Evolutionary conservation across 2,113 vertebrate genomes (phyloP).

Genomic region (Eulacestoma nigropectus): DNA sequence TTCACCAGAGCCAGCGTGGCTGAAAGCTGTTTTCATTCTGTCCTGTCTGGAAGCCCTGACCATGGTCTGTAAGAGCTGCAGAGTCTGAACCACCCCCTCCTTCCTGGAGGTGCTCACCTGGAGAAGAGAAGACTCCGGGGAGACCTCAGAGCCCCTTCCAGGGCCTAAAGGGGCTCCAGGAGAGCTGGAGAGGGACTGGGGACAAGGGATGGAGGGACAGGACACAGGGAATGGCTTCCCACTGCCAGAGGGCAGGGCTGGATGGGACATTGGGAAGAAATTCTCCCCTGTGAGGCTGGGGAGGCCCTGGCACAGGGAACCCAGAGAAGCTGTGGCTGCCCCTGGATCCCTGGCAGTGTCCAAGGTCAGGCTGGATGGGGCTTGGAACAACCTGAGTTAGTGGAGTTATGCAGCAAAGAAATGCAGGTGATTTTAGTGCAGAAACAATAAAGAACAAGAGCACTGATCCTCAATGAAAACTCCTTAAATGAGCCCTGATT

Average conservation of each 20-base stretch:
- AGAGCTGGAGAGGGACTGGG: not conserved
- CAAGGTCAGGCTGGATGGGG: rapidly evolving
- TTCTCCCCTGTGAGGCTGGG: rapidly evolving
- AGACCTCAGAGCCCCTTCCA: not conserved
- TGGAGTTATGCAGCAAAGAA: not conserved
- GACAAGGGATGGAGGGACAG: not conserved
- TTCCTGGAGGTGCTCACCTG: not conserved
- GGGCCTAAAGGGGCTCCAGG: not conserved
- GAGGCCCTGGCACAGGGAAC: not conserved
- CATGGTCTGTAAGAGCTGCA: not conserved
- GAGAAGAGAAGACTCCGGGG: not conserved
- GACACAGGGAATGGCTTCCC: not conserved
- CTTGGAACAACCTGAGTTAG: rapidly evolving
- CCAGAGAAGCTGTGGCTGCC: not conserved
- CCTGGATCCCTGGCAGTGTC: not conserved
- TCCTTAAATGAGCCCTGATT: not conserved
- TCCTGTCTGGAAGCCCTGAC: not conserved
- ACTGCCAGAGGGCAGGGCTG: rapidly evolving
- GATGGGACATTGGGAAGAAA: not conserved
- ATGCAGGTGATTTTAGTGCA: not conserved
- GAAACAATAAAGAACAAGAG: not conserved
- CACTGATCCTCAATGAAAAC: rapidly evolving
- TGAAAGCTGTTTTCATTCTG: not conserved
- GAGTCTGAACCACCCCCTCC: not conserved
- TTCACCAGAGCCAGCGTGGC: not conserved